phyloP scores from a whole-genome alignment of 1,140 invertebrate species.

The Neodiprion fabricii region DNA sequence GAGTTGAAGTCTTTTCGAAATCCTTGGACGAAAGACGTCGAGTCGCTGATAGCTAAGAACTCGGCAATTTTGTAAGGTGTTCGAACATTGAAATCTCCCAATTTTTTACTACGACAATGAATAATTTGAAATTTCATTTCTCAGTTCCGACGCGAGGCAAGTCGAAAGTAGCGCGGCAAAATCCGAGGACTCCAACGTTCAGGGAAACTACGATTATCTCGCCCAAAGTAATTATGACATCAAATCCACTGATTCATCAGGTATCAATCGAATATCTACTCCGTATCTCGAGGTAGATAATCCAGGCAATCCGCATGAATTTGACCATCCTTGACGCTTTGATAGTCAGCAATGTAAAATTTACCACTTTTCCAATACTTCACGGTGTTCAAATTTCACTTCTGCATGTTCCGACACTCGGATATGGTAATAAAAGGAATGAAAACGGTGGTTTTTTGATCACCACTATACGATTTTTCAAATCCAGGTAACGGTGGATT shows the following conservation, averaged over 20 bases:
- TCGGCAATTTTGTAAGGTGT: conserved; percentile 70
- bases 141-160: conserved; percentile 61
- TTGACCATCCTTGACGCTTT: conserved; percentile 12
- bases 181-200: conserved; percentile 58
- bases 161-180: conserved; percentile 61
- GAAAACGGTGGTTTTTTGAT: too few species aligned
- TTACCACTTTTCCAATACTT: not conserved
- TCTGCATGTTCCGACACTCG: too few species aligned
- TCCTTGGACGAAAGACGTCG: conserved; percentile 92
- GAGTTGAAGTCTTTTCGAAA: conserved; percentile 89
- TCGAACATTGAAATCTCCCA: not conserved
- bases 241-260: conserved; percentile 1
- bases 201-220: conserved; percentile 67
- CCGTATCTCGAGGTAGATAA: not conserved
- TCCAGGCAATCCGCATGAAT: not conserved
- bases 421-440: too few species aligned
- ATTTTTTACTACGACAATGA: not conserved
- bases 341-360: not conserved
- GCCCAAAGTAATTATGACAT: conserved; percentile 60
- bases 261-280: conserved; percentile 3
- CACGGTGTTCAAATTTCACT: conserved; percentile 11
- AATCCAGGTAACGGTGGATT: conserved; percentile 64
- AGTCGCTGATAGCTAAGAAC: conserved; percentile 88
- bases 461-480: not conserved
- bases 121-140: conserved; percentile 33